Base-by-base conservation (phyloP, 2,888 invertebrate genomes). In the Gibbula magus region DNA sequence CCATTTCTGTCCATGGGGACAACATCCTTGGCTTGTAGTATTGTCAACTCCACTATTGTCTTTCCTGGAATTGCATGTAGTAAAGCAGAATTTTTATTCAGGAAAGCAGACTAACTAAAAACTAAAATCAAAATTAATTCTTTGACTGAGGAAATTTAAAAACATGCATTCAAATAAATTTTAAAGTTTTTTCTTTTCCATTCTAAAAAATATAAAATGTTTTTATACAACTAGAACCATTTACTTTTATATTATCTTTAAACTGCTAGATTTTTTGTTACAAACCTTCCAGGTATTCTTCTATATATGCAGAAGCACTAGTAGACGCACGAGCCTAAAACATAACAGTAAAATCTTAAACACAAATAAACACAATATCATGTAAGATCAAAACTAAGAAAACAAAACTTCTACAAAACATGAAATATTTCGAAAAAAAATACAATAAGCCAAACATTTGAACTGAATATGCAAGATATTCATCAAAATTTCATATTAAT, bases 1-100 rank as follows among this genome's bases (percentile, higher is more conserved):
- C 93, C 94, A 87, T 94, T 94, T 79, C 94, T 89, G 88, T 94
- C 94, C 88, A 93, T 94, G 0, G 94, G 93, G 4, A 94, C 92
- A 73, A 94, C 92, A 83, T 94, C 93, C 74, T 91, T 93, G 0
- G 94, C 94, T 79, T 94, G 92, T 35, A 93, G 84, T 18, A 94
- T 89, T 1, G 93, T 93, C 67, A 94, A 91, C 84, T 94, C 94
- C 88, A 94, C 93, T 54, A 94, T 88, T 8, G 89, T 88, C 80
- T 91, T 89, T 78, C 87, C 91, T 91, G 86, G 32, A 84, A 85
- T 5, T 10, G 45, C 10, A 45, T 45, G 13, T 10, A 45, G 35
- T 1, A 10, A 10, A 45, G 61, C 45, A 80, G 77, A 80, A 45
- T 45, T 45, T 13, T 10, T 13, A 45, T n/a, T n/a, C n/a, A n/a